These are phyloP conservation scores for Lacanobia oleracea DNA, from an alignment of 2,888 invertebrate species.

Conservation along the genomic window DNA sequence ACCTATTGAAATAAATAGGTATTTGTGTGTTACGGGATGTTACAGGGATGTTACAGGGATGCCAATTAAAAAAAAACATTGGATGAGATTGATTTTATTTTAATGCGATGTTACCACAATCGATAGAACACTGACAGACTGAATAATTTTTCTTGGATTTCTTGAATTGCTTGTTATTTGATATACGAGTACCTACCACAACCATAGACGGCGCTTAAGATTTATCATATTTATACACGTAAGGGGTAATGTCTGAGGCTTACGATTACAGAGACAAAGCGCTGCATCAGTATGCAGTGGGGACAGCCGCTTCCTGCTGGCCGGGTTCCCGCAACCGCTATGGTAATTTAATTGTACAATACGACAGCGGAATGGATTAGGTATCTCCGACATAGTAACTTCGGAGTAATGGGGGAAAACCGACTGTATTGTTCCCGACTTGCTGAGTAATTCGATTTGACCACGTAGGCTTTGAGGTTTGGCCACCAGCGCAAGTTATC, in stretches of 20 bases:
- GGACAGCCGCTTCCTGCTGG: conserved; percentile 82
- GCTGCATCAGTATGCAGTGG: conserved; percentile 82
- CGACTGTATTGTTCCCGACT: conserved; percentile 69
- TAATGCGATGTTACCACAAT: background rate
- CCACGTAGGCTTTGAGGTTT: conserved; percentile 40
- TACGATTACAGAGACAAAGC: conserved; percentile 63
- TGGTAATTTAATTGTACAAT: conserved; percentile 86
- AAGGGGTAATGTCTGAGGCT: conserved; percentile 43
- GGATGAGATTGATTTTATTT: background rate
- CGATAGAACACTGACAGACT: background rate
- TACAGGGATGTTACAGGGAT: too few species aligned
- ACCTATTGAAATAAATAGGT: too few species aligned
- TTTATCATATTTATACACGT: conserved; percentile 30
- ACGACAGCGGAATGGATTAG: conserved; percentile 75
- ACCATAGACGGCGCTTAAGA: conserved; percentile 18
- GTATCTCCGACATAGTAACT: conserved; percentile 67
- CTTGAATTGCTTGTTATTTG: background rate
- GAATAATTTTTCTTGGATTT: background rate
- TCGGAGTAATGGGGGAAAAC: conserved; percentile 73
- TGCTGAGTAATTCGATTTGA: conserved; percentile 58
- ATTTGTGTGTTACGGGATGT: background rate
- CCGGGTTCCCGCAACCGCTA: conserved; percentile 84
- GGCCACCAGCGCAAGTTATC: conserved; percentile 24
- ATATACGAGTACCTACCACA: background rate
- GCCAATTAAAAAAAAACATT: too few species aligned